Percentiles rank a stretch among this genome's conserved stretches.
These are phyloP conservation scores for Choloepus didactylus DNA, from an alignment of 2,797 vertebrate species.

Conservation along the genomic window DNA sequence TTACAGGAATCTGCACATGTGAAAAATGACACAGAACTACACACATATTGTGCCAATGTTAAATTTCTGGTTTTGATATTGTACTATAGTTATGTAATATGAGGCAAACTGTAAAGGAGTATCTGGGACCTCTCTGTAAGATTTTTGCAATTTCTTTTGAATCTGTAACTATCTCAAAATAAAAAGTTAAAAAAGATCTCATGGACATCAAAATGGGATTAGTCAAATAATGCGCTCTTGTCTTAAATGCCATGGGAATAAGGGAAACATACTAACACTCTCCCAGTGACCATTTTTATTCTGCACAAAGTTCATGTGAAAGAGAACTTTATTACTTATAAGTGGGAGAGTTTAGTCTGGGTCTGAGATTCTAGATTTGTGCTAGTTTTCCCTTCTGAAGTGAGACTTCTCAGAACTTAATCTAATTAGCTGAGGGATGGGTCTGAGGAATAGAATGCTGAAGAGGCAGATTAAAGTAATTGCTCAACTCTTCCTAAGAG, in stretches of 20 bases:
- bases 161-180: slow-evolving; percentile 22
- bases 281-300: not conserved
- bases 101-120: not conserved
- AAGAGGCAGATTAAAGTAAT: rapidly evolving
- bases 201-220: not conserved
- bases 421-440: not conserved
- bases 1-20: rapidly evolving
- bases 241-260: not conserved
- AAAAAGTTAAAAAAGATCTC: not conserved
- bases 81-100: not conserved
- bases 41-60: too few relatives aligned
- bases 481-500: not conserved
- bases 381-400: not conserved
- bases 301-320: not conserved
- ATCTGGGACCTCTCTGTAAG: not conserved
- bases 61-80: not conserved
- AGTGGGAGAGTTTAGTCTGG: not conserved
- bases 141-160: not conserved
- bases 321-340: not conserved
- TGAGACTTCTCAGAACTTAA: not conserved
- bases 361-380: not conserved
- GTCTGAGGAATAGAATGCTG: not conserved
- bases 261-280: not conserved
- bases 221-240: not conserved
- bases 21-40: not conserved